phyloP scores from a whole-genome alignment of 2,888 invertebrate genomes.

The Lamellibrachia columna region DNA sequence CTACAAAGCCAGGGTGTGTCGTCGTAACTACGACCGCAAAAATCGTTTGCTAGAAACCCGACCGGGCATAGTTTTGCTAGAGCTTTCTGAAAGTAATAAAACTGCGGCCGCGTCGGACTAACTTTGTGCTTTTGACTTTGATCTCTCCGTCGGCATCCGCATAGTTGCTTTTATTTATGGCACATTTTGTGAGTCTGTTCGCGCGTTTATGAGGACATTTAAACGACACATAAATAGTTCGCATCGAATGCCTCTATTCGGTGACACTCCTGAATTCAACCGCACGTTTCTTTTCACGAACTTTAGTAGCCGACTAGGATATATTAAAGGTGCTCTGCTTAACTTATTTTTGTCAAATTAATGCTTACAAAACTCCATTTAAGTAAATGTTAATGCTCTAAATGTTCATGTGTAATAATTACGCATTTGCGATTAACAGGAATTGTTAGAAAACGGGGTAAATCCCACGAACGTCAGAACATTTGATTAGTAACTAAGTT shows the following conservation, averaged over 20 bases:
- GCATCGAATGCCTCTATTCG: not conserved
- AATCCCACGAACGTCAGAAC: not conserved
- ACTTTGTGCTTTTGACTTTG: not conserved
- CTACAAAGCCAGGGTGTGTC: no score
- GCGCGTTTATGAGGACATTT: not conserved
- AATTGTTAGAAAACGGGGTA: not conserved
- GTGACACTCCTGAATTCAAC: not conserved
- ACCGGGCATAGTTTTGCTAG: not conserved
- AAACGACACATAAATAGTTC: not conserved
- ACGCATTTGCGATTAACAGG: not conserved
- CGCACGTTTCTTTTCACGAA: not conserved
- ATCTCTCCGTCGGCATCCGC: not conserved
- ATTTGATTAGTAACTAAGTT: not conserved
- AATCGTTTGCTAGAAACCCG: not conserved
- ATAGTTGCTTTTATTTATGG: not conserved
- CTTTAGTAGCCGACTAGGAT: not conserved
- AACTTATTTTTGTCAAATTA: not conserved
- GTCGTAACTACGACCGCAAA: not conserved
- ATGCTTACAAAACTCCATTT: not conserved
- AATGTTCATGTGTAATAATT: not conserved
- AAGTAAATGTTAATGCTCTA: not conserved
- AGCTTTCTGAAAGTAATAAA: slow-evolving; percentile 8
- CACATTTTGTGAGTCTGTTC: not conserved
- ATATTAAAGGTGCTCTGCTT: not conserved
- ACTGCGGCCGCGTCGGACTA: not conserved